These are phyloP conservation scores for Archilochus colubris DNA, from an alignment of 2,113 vertebrate species.

Conservation along the genomic window DNA sequence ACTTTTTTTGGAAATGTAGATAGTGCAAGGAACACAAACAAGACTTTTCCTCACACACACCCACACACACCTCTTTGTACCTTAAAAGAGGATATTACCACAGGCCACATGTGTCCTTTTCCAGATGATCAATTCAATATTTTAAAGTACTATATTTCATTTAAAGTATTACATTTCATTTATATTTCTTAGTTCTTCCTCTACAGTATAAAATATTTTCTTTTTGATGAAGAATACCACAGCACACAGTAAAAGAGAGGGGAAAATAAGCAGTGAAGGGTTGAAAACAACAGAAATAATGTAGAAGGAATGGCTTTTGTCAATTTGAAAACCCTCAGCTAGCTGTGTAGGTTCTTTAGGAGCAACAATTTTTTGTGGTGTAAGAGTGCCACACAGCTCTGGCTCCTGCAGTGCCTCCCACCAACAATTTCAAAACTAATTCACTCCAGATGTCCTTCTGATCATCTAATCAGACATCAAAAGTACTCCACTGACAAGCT, in stretches of 20 bases:
- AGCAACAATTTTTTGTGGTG: slow-evolving; percentile 38
- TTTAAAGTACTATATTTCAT: background rate
- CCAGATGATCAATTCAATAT: background rate
- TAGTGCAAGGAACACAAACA: slow-evolving; percentile 14
- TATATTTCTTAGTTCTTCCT: slow-evolving; percentile 2
- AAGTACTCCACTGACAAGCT: slow-evolving; percentile 71
- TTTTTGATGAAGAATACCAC: background rate
- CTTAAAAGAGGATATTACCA: background rate
- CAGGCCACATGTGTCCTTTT: background rate
- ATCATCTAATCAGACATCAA: slow-evolving; percentile 81
- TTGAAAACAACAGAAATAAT: slow-evolving; percentile 6
- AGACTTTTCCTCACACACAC: background rate
- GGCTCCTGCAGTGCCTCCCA: slow-evolving; percentile 59
- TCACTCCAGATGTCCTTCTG: slow-evolving; percentile 78
- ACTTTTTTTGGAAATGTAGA: background rate
- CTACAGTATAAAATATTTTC: background rate
- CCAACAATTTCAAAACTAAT: slow-evolving; percentile 76
- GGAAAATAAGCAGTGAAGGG: background rate
- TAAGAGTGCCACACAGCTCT: slow-evolving; percentile 65
- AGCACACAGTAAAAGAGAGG: background rate
- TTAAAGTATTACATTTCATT: background rate
- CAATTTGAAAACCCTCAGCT: slow-evolving; percentile 55
- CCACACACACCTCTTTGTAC: background rate
- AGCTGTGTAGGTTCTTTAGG: slow-evolving; percentile 23
- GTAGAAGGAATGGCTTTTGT: slow-evolving; percentile 46